Evolutionary conservation across 2,888 invertebrate genomes (phyloP), one percentile per base, ranked within the genome.

Genomic region (Nezara viridula): DNA sequence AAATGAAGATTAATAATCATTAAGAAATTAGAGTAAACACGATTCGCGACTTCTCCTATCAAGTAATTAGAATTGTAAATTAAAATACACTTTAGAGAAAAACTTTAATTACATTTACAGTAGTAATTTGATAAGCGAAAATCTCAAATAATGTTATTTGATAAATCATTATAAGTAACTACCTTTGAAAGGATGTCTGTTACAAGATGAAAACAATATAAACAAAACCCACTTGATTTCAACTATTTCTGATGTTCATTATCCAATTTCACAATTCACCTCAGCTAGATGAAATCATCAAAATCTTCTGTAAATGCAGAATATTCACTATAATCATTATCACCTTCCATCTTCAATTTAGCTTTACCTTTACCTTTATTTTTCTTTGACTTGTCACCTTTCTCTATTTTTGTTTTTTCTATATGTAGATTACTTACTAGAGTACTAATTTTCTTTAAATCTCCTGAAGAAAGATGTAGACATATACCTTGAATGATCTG

Each of bases 361-460:
- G 96, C 96, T 92, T 97, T 97, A 91, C 96, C 96, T 93, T 97
- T 97, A 89, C 95, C 95, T 92, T 95, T 95, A 55, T 94, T 94
- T 93, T 97, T 97, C 94, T 97, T 97, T 89, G 94, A 92, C 92
- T 96, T 96, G 89, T 96, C 96, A 40, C 95, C 96, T 92, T 97
- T 98, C 92, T 97, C 98, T 90, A 96, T 94, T 94, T 98, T 98
- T 91, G 96, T 95, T 93, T 98, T 98, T 93, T 98, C 98, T 92
- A 96, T 95, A 92, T 96, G 96, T 91, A 98, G 93, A 93, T 96
- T 97, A 93, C 97, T 98, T 91, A 98, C 94, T 89, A 95, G 95
- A 92, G 96, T 94, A 93, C 97, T 97, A 92, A 98, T 95, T 94
- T 96, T 97, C 92, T 96, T 98, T 91, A 98, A 95, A 92, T 97